These are phyloP conservation scores for Eupithecia tripunctaria DNA, from an alignment of 2,888 invertebrate genomes.

Conservation along the genomic window DNA sequence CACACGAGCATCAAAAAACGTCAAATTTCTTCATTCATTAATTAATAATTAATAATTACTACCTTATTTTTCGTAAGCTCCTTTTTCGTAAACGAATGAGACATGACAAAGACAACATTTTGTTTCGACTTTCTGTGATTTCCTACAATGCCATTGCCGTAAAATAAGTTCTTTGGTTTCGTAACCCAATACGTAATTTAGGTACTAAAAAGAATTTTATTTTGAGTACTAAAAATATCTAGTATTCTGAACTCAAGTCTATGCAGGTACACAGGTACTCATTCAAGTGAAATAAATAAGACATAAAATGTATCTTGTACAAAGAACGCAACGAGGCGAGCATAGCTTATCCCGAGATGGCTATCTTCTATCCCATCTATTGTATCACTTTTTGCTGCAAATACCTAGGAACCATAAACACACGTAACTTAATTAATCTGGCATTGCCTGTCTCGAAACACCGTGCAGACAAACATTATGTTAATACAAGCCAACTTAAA, in stretches of 20 bases:
- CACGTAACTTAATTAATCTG: background rate
- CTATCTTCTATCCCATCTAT: background rate
- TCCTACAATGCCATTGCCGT: too few relatives aligned
- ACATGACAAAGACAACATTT: too few relatives aligned
- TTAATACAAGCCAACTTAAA: slow-evolving; percentile 36
- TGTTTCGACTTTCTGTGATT: too few relatives aligned
- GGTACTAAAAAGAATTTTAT: too few relatives aligned
- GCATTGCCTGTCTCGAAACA: slow-evolving; percentile 18
- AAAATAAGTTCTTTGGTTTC: too few relatives aligned
- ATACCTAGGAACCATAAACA: background rate
- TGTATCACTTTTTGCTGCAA: background rate
- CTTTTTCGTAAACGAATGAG: too few relatives aligned
- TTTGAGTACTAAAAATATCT: too few relatives aligned
- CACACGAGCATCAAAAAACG: too few relatives aligned
- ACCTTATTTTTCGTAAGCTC: too few relatives aligned
- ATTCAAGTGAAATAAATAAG: background rate
- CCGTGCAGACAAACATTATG: slow-evolving; percentile 40
- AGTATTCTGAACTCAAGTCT: background rate
- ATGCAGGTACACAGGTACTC: background rate
- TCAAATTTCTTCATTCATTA: too few relatives aligned
- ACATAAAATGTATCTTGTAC: background rate
- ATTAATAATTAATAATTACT: too few relatives aligned
- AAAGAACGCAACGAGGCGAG: background rate
- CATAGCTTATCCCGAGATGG: background rate
- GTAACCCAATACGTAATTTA: background rate